A percentile compares a stretch with the other conserved stretches of the same genome.
Conservation (phyloP, 2,113 vertebrate genomes). For the Pelvicachromis taeniatus region DNA sequence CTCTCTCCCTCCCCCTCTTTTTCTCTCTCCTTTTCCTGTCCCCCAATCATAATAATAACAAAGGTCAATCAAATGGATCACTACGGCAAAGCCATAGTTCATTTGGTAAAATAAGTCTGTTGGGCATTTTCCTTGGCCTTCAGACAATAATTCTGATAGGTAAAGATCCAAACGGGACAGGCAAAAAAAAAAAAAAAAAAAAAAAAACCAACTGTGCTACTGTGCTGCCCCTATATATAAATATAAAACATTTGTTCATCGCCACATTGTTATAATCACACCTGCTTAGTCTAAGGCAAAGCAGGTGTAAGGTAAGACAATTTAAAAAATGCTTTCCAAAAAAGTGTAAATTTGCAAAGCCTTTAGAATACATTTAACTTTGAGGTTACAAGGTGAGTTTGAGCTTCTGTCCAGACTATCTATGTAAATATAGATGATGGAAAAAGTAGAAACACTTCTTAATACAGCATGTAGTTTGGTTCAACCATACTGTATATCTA, state of each 20-base stretch:
- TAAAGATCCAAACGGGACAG: too few relatives aligned
- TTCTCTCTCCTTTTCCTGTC: too few relatives aligned
- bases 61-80: too few relatives aligned
- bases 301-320: neutral
- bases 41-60: too few relatives aligned
- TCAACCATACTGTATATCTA: neutral
- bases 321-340: neutral
- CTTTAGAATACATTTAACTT: neutral
- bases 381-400: neutral
- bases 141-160: too few relatives aligned
- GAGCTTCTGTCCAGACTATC: neutral
- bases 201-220: neutral
- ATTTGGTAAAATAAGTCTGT: too few relatives aligned
- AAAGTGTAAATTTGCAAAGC: neutral
- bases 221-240: neutral
- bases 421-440: too few relatives aligned
- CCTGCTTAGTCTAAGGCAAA: neutral
- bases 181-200: too few relatives aligned
- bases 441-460: neutral
- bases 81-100: too few relatives aligned
- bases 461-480: neutral
- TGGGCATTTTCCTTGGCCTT: too few relatives aligned
- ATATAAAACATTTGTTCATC: neutral
- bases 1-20: too few relatives aligned
- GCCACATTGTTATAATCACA: neutral